Base-by-base conservation (phyloP, 2,888 invertebrate genomes). In the Drosophila kokeensis region DNA sequence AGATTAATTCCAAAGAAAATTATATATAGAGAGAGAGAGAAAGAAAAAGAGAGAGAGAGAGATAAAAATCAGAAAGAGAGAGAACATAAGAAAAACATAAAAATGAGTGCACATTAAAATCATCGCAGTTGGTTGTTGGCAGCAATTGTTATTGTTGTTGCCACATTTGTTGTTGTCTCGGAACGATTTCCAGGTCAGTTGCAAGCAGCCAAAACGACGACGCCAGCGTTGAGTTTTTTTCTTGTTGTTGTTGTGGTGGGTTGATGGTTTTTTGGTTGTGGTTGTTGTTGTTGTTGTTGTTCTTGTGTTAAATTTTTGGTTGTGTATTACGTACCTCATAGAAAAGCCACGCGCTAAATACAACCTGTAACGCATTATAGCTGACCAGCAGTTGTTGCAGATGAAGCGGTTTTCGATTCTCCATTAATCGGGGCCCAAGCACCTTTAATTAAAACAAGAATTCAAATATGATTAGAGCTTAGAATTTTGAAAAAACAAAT, bases 281-380 rank as follows among this genome's bases (percentile, higher is more conserved):
- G 24, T 54, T 54, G 34, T 13, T 18, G 53, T 34, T 61, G 36
- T 42, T 49, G 34, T 54, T 40, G 38, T 53, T 72, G 40, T 57
- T 4, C n/a, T 57, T 48, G 53, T 69, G 52, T 53, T 29, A 59
- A 45, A 45, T 45, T 38, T 60, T 36, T 76, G 36, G 13, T n/a
- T 52, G 60, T 49, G 29, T 49, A 11, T 40, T 62, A 93, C 94
- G 95, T 95, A 98, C 98, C 97, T 98, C 97, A 94, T 97, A 96
- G 94, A 98, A 98, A 85, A 98, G 95, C 96, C 97, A 98, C 86
- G 96, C 94, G 91, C 98, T 98, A 94, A 98, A 97, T 88, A 97
- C 89, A 89, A 98, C 97, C 97, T 98, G 98, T 92, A 95, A 94
- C 92, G 98, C 95, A 94, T 98, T 98, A 94, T 97, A 98, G 81